phyloP scores from a whole-genome alignment of 1,140 invertebrate genomes.

The Bilobella aurantiaca region DNA sequence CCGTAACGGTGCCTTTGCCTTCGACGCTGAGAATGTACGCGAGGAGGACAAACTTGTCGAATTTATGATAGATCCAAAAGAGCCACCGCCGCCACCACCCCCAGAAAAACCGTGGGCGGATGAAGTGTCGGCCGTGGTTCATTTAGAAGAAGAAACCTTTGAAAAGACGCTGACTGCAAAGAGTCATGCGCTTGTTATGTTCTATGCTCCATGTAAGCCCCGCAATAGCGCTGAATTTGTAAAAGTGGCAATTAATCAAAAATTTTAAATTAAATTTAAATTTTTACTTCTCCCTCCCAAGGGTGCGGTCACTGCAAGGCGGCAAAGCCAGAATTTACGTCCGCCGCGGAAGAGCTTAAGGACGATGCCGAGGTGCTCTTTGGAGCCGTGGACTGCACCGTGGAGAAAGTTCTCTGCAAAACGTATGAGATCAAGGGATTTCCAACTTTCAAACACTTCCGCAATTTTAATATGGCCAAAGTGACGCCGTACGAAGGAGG shows the following conservation, averaged over 20 bases:
- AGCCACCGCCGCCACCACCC: slow-evolving; percentile 69
- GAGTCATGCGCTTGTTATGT: slow-evolving; percentile 74
- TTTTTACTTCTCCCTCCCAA: slow-evolving; percentile 41
- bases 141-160: slow-evolving; percentile 62
- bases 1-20: slow-evolving; percentile 60
- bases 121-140: slow-evolving; percentile 55
- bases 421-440: slow-evolving; percentile 66
- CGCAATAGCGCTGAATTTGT: background rate
- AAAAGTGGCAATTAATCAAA: slow-evolving; percentile 5
- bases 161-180: slow-evolving; percentile 52
- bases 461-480: slow-evolving; percentile 69
- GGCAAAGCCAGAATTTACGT: slow-evolving; percentile 71
- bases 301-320: slow-evolving; percentile 87
- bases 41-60: slow-evolving; percentile 64
- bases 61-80: slow-evolving; percentile 71
- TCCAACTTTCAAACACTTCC: slow-evolving; percentile 78
- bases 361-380: slow-evolving; percentile 63
- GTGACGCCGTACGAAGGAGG: slow-evolving; percentile 58
- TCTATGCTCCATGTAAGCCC: slow-evolving; percentile 78
- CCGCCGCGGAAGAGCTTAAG: slow-evolving; percentile 60
- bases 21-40: slow-evolving; percentile 57
- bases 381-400: slow-evolving; percentile 74
- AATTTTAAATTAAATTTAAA: slow-evolving; percentile 13
- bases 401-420: slow-evolving; percentile 51
- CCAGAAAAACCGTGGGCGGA: slow-evolving; percentile 69